Percentiles rank a stretch among this genome's conserved stretches.
These are phyloP conservation scores for Neotoma lepida DNA, from an alignment of 2,113 vertebrate genomes.

Conservation along the genomic window DNA sequence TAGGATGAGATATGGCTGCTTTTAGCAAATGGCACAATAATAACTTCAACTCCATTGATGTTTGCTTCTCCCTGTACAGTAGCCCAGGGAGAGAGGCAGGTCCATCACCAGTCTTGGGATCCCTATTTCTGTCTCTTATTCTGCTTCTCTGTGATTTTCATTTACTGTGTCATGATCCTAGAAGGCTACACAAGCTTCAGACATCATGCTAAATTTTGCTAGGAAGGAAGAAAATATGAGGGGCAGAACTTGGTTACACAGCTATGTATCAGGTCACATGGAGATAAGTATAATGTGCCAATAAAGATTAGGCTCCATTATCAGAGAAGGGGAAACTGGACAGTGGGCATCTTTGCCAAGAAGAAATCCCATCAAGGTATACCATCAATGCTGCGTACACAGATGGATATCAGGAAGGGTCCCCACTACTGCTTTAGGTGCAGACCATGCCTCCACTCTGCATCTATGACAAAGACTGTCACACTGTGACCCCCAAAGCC, in stretches of 20 bases:
- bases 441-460: background rate
- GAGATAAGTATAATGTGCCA: background rate
- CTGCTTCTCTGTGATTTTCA: background rate
- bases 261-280: background rate
- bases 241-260: background rate
- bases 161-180: background rate
- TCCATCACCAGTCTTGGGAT: background rate
- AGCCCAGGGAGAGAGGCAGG: background rate
- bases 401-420: background rate
- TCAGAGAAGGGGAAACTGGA: rapidly evolving
- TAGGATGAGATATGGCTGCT: background rate
- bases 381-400: background rate
- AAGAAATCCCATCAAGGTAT: rapidly evolving
- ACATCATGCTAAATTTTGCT: background rate
- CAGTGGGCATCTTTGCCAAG: background rate
- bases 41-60: rapidly evolving
- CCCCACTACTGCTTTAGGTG: background rate
- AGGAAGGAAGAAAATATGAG: background rate
- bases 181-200: background rate
- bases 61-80: background rate
- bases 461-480: constrained; percentile 27
- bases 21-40: rapidly evolving
- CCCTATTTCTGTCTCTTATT: background rate
- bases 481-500: constrained; percentile 29
- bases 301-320: background rate